phyloP scores from a whole-genome alignment of 2,888 invertebrate species.

The Marasmarcha lunaedactyla region DNA sequence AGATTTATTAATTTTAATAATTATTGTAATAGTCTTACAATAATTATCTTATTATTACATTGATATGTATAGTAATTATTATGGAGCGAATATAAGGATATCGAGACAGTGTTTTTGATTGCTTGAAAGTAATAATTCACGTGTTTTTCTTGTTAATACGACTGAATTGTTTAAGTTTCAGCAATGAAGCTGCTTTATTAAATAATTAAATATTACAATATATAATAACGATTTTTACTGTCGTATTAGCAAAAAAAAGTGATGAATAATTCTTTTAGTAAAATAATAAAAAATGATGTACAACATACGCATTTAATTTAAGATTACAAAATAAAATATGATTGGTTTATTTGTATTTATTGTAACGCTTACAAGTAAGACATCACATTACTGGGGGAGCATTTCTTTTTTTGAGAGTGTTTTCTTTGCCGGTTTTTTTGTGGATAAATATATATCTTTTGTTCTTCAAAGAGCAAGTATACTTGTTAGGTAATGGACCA shows the following conservation, averaged over 20 bases:
- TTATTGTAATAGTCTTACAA: constrained; percentile 60
- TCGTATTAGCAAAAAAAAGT: no score
- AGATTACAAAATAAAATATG: constrained; percentile 57
- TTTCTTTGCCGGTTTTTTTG: constrained; percentile 29
- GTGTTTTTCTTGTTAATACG: not conserved
- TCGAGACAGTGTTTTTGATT: constrained; percentile 23
- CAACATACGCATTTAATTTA: constrained; percentile 69
- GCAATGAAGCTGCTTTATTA: no score
- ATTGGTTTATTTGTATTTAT: constrained; percentile 40
- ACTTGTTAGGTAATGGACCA: constrained; percentile 51
- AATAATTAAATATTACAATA: no score
- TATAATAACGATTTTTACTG: constrained; percentile 20
- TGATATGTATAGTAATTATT: constrained; percentile 28
- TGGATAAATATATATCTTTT: constrained; percentile 23
- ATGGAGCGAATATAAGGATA: constrained; percentile 38
- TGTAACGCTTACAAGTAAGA: constrained; percentile 50
- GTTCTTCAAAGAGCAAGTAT: constrained; percentile 23
- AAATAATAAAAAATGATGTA: constrained; percentile 34
- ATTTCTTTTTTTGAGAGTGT: constrained; percentile 32
- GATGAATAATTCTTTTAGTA: no score
- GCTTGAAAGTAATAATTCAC: not conserved
- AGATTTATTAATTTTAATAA: constrained; percentile 52
- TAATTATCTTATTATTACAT: constrained; percentile 40
- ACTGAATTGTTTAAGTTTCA: no score
- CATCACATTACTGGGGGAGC: constrained; percentile 52